Percentiles rank a stretch among this genome's conserved stretches.
These are phyloP conservation scores for Dynastes maya DNA, from an alignment of 2,888 invertebrate species.

Conservation along the genomic window DNA sequence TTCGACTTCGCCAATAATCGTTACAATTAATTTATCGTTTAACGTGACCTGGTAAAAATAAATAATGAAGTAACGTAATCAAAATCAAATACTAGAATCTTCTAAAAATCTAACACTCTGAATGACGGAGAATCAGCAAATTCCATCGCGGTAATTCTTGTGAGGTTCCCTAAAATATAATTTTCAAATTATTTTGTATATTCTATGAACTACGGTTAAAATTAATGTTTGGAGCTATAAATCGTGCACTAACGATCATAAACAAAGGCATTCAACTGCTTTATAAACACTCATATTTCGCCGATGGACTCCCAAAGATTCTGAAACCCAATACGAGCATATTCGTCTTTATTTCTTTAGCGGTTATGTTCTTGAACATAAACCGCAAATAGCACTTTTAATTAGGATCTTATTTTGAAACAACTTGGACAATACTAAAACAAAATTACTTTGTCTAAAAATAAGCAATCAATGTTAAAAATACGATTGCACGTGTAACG, in stretches of 20 bases:
- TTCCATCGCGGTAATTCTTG: neutral
- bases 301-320: neutral
- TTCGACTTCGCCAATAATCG: too few species aligned
- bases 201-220: conserved; percentile 2
- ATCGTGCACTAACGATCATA: conserved; percentile 6
- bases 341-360: too few species aligned
- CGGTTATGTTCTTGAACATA: too few species aligned
- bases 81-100: neutral
- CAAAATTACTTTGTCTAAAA: conserved; percentile 6
- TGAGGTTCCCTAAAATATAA: neutral
- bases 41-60: neutral
- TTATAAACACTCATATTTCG: conserved; percentile 32
- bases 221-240: conserved; percentile 1
- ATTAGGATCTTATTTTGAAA: too few species aligned
- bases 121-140: neutral
- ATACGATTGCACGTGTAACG: conserved; percentile 18
- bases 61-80: neutral
- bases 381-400: too few species aligned
- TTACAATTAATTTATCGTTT: too few species aligned
- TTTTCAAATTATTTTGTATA: neutral
- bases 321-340: neutral
- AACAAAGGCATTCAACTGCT: conserved; percentile 26
- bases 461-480: conserved; percentile 30
- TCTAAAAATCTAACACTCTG: neutral
- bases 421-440: too few species aligned